Percentiles rank a stretch among this genome's conserved stretches.
Evolutionary conservation across 2,797 vertebrate genomes (phyloP).

Genomic region (Neosilurus hyrtlii): DNA sequence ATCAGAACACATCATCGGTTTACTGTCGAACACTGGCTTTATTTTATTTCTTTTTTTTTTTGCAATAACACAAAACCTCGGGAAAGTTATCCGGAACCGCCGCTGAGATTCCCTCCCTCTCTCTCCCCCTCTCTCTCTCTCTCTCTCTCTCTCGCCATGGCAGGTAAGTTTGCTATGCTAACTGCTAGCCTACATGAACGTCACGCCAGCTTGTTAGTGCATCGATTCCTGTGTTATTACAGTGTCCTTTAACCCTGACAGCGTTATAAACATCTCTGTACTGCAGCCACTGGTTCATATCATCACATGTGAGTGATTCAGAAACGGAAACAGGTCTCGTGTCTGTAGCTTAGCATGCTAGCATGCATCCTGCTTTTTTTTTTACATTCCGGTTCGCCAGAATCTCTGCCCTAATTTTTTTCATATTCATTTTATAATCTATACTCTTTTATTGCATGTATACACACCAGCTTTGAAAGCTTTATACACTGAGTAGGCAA

Average conservation of each 20-base stretch:
- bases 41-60: not conserved
- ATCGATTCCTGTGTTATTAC: not conserved
- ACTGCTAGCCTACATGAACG: constrained; percentile 21
- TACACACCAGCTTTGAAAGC: not conserved
- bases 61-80: not conserved
- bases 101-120: constrained; percentile 59
- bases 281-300: not conserved
- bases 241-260: not conserved
- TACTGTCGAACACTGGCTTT: not conserved
- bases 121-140: constrained; percentile 53
- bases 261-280: not conserved
- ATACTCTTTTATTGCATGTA: not conserved
- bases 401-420: not conserved
- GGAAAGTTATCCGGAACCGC: constrained; percentile 18
- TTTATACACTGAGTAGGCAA: not conserved
- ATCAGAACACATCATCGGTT: not conserved
- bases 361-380: constrained; percentile 15
- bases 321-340: constrained; percentile 13
- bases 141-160: constrained; percentile 70
- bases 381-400: not conserved
- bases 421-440: too few species aligned
- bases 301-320: constrained; percentile 1
- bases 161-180: constrained; percentile 67
- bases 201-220: not conserved
- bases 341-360: constrained; percentile 17